These are phyloP conservation scores for Scomber colias DNA, from an alignment of 2,113 vertebrate species.

Conservation along the genomic window DNA sequence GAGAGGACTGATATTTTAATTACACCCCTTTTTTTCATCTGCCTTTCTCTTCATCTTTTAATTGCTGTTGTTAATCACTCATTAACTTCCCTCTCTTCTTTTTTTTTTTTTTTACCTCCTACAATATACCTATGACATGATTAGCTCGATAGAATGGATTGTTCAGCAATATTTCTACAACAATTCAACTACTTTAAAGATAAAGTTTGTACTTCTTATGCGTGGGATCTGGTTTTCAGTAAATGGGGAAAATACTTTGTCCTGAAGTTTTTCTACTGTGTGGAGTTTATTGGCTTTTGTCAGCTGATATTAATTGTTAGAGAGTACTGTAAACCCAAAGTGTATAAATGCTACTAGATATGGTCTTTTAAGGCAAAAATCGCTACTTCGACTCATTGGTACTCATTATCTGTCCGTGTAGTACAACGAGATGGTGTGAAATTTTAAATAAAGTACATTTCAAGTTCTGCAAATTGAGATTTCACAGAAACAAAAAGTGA, in stretches of 20 bases:
- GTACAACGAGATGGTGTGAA: too few relatives aligned
- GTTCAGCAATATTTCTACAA: slow-evolving; percentile 79
- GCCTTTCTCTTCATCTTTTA: slow-evolving; percentile 89
- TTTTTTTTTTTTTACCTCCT: slow-evolving; percentile 85
- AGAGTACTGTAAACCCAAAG: slow-evolving; percentile 30
- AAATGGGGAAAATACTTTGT: slow-evolving; percentile 23
- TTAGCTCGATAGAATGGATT: slow-evolving; percentile 94
- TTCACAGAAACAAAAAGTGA: slow-evolving; percentile 46
- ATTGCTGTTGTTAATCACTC: slow-evolving; percentile 92
- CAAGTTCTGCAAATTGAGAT: slow-evolving; percentile 38
- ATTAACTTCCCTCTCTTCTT: slow-evolving; percentile 92
- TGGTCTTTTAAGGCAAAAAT: slow-evolving; percentile 6
- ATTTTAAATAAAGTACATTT: too few relatives aligned
- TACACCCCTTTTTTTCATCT: slow-evolving; percentile 91
- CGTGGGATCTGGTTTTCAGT: background rate
- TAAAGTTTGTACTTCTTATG: slow-evolving; percentile 52
- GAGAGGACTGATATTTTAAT: slow-evolving; percentile 99
- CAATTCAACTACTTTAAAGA: slow-evolving; percentile 46
- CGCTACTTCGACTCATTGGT: background rate
- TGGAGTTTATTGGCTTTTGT: slow-evolving; percentile 7
- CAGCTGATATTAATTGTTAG: slow-evolving; percentile 28
- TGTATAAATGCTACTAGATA: slow-evolving; percentile 5
- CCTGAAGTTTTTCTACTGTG: slow-evolving; percentile 9
- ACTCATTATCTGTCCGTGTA: too few relatives aligned
- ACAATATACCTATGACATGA: slow-evolving; percentile 93